Base-by-base conservation (phyloP, 2,888 invertebrate species). In the Dastarcus helophoroides region DNA sequence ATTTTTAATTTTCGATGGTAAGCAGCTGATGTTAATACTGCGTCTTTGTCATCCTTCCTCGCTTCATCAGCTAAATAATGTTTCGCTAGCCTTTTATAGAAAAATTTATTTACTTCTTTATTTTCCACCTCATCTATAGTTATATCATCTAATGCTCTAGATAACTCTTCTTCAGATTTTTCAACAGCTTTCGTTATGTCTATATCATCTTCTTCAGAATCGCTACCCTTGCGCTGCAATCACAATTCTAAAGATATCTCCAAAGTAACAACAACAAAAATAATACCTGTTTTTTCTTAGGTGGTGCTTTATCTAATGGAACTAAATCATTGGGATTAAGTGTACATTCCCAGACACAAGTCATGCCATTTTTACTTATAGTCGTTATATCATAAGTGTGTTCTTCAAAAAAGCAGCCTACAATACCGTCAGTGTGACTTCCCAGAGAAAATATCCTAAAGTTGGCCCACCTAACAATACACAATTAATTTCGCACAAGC, bases 361-460 rank as follows among this genome's bases (percentile, higher is more conserved):
- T 61, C 44, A 82, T 82, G 0, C 91, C 91, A 60, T 90, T 89
- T 47, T 78, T 73, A 50, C 83, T 79, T 2, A 89, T 67, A 1
- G 88, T 84, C 37, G 79, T 79, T 6, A 94, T 64, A 62, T 95
- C 85, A 42, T 94, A 73, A 44, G 79, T 84, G 37, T 80, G 72
- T 31, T 76, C 72, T 53, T 91, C 86, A 63, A 98, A 97, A 58
- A 85, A 95, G 26, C 83, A 81, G 0, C 77, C 80, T 0, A 90
- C 75, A 31, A 98, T 75, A 24, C 73, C 67, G 53, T 91, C 88
- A 0, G 81, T 79, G 52, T 95, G 93, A 1, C 86, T 83, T 7
- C 84, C 80, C 11, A 97, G 58, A 0, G 79, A 71, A 47, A 76
- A 81, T 38, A 79, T 73, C 29, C 73, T 74, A 33, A 94, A 73